Evolutionary conservation across 2,888 invertebrate species (phyloP).

Genomic region (Lasioglossum leucozonium): DNA sequence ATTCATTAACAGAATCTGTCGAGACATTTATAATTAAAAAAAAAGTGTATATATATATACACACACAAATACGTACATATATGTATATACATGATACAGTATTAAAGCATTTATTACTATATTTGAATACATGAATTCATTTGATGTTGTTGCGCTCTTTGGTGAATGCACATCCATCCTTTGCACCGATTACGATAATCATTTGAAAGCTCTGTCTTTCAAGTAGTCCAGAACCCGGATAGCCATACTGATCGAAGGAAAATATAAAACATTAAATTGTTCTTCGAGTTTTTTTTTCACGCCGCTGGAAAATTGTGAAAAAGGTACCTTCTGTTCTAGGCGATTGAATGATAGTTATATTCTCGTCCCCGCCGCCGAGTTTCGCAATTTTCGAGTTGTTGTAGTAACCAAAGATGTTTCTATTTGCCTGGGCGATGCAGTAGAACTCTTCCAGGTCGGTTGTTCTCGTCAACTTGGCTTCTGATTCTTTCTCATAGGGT

Average conservation of each 20-base stretch:
- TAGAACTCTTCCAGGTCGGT: constrained; percentile 64
- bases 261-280: not conserved
- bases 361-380: constrained; percentile 76
- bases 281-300: not conserved
- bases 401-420: constrained; percentile 60
- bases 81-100: constrained; percentile 36
- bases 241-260: constrained; percentile 69
- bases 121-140: constrained; percentile 47
- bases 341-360: constrained; percentile 70
- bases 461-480: constrained; percentile 66
- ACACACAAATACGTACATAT: not conserved
- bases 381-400: constrained; percentile 66
- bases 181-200: constrained; percentile 14
- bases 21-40: constrained; percentile 21
- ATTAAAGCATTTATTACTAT: constrained; percentile 51
- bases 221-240: constrained; percentile 74
- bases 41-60: not conserved
- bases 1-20: constrained; percentile 10
- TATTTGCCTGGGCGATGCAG: constrained; percentile 57
- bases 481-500: constrained; percentile 74
- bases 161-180: not conserved
- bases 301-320: not conserved
- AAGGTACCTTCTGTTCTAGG: constrained; percentile 70
- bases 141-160: not conserved
- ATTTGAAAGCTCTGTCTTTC: not conserved